phyloP scores from a whole-genome alignment of 2,888 invertebrate genomes.

The Iselma pallidipennis region DNA sequence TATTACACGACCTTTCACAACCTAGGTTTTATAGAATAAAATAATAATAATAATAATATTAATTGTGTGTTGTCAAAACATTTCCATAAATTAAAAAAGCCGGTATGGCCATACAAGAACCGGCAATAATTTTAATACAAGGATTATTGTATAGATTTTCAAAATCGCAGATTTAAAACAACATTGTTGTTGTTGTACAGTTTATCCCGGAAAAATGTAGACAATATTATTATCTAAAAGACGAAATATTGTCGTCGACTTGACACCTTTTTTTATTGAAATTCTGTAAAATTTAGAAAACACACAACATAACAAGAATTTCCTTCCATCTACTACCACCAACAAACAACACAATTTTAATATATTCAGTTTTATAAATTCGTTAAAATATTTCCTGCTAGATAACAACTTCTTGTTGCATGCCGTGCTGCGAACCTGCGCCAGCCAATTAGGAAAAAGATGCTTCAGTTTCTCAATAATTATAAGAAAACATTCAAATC shows the following conservation, averaged over 20 bases:
- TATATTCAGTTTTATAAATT: slow-evolving; percentile 32
- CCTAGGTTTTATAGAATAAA: neutral
- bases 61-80: slow-evolving; percentile 1
- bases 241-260: too few relatives aligned
- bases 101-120: neutral
- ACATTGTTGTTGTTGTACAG: too few relatives aligned
- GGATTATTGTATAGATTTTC: slow-evolving; percentile 14
- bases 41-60: neutral
- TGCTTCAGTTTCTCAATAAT: slow-evolving; percentile 36
- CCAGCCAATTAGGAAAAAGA: slow-evolving; percentile 35
- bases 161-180: too few relatives aligned
- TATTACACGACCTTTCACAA: neutral
- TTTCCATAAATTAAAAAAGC: slow-evolving; percentile 12
- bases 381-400: slow-evolving; percentile 37
- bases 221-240: too few relatives aligned
- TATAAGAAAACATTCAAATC: slow-evolving; percentile 35
- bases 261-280: slow-evolving; percentile 15
- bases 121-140: neutral
- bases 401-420: slow-evolving; percentile 30
- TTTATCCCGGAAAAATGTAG: too few relatives aligned
- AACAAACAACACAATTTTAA: slow-evolving; percentile 12
- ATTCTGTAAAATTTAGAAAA: slow-evolving; percentile 13
- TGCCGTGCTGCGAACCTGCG: slow-evolving; percentile 27
- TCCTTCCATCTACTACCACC: too few relatives aligned
- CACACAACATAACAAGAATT: too few relatives aligned